Evolutionary conservation across 2,797 vertebrate genomes (phyloP), one percentile per base, ranked within the genome.

Genomic region (Enteromius fasciolatus): DNA sequence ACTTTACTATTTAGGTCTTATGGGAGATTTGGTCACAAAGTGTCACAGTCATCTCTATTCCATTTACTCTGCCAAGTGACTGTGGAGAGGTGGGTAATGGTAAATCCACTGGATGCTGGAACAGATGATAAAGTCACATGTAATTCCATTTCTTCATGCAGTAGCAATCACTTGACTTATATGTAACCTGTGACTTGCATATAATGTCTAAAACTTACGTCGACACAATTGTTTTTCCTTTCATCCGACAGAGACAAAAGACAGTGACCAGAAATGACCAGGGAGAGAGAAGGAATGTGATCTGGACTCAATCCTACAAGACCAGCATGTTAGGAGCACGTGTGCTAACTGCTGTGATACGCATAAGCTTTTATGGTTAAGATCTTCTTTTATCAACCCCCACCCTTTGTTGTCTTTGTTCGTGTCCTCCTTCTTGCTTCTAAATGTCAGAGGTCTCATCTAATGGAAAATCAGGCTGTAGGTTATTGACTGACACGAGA

Each of bases 1-100:
- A 78, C 79, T 78, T 72, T 57, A 68, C 77, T 46, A 64, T 80
- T 46, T 28, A 66, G 74, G 73, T 48, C 18, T 86, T 83, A 80
- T 76, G 28, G 70, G 46, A 76, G 77, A 80, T 83, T 77, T 83
- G 59, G 80, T 74, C 67, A 72, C 52, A 72, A 72, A 63, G 68
- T 72, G 59, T 66, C 74, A 68, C 23, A 76, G 36, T 68, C 64
- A 70, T 63, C n/a, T 77, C 74, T 52, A 28, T 50, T 69, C 20
- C 41, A n/a, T 83, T 83, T 77, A 59, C 66, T 83, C 36, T 82
- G 72, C 18, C 81, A 69, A 63, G 31, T 20, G 12, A 70, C 52
- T 61, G 69, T 52, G 50, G 36, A 76, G 48, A 82, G 39, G 33
- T 63, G n/a, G n/a, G 44, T 74, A 81, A 82, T 63, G 17, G 61